These are phyloP conservation scores for Heliconius eleuchia DNA, from an alignment of 1,140 invertebrate genomes.

Conservation along the genomic window DNA sequence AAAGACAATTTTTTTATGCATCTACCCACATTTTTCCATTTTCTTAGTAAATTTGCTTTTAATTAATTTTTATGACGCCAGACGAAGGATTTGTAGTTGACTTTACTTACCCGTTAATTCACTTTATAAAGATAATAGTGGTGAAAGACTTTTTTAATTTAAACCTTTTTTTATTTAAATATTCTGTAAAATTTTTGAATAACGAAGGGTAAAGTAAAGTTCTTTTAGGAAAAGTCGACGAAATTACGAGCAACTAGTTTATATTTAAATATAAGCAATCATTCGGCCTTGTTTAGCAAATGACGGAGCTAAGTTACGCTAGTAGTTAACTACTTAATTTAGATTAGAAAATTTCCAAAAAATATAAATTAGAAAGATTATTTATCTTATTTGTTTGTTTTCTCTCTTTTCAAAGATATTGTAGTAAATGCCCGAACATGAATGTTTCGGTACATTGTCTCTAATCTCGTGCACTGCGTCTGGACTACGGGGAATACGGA, in stretches of 20 bases:
- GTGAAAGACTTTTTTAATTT: not conserved
- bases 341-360: no score
- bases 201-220: no score
- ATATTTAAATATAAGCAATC: no score
- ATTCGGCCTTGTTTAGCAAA: no score
- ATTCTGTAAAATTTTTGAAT: not conserved
- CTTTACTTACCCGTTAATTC: not conserved
- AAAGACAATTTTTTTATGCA: conserved; percentile 5
- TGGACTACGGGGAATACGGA: not conserved
- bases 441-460: not conserved
- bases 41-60: conserved; percentile 9
- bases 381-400: no score
- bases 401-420: not conserved
- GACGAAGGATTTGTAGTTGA: not conserved
- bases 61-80: conserved; percentile 3
- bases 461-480: not conserved
- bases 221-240: no score
- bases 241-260: no score
- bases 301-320: no score
- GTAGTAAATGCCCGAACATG: not conserved
- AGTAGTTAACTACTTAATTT: no score
- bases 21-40: conserved; percentile 4
- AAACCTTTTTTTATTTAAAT: not conserved
- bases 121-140: not conserved
- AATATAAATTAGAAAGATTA: not conserved